Evolutionary conservation across 1,140 invertebrate species (phyloP).

Genomic region (Saccostrea cuccullata): DNA sequence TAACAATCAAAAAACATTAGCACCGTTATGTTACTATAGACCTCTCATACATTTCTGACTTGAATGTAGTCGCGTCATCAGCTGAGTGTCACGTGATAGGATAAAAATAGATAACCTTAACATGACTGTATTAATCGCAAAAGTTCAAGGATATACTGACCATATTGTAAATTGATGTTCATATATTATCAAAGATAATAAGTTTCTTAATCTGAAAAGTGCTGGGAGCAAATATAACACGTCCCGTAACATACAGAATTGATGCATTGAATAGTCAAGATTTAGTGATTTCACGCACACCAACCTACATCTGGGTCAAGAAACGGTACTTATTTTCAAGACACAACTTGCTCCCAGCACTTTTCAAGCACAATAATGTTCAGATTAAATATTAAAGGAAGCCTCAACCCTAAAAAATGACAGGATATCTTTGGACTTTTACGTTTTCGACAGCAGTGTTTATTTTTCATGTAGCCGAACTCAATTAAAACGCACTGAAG

Average conservation of each 20-base stretch:
- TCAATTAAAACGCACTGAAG: not conserved
- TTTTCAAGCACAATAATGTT: not conserved
- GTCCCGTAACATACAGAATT: not conserved
- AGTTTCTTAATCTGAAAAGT: slow-evolving; percentile 13
- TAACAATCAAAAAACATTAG: not conserved
- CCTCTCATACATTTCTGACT: not conserved
- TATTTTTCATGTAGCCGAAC: not conserved
- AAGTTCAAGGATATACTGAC: not conserved
- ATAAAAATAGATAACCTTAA: not conserved
- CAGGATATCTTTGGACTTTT: not conserved
- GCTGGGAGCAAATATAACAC: not conserved
- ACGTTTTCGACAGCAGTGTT: not conserved
- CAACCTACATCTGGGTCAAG: not conserved
- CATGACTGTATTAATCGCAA: not conserved
- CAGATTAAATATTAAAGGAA: not conserved
- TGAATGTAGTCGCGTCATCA: not conserved
- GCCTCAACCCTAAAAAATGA: not conserved
- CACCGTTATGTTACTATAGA: not conserved
- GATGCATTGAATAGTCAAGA: not conserved
- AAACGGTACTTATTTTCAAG: not conserved
- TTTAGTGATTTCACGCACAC: not conserved
- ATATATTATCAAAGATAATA: not conserved
- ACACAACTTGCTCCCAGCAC: slow-evolving; percentile 15
- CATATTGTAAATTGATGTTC: not conserved
- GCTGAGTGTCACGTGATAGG: slow-evolving; percentile 14